A percentile compares a stretch with the other conserved stretches of the same genome.
phyloP scores from a whole-genome alignment of 1,140 invertebrate species.

The Diprion similis region DNA sequence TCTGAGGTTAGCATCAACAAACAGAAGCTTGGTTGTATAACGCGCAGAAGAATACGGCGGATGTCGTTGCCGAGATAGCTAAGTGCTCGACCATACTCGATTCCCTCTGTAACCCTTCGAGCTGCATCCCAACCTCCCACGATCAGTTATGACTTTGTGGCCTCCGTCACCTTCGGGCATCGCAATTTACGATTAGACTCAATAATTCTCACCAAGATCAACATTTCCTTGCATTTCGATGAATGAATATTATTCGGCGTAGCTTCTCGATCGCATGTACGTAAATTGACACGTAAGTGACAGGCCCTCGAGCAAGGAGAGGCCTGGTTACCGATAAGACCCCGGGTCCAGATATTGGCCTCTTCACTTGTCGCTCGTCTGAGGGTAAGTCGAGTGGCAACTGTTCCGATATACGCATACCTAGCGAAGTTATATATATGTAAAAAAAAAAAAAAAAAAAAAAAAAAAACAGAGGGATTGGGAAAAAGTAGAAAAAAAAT shows the following conservation, averaged over 20 bases:
- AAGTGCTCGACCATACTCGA: neutral
- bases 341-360: neutral
- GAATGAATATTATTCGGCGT: neutral
- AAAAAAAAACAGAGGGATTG: neutral
- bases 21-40: conserved; percentile 45
- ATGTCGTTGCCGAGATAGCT: neutral
- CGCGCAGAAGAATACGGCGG: conserved; percentile 20
- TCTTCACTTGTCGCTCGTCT: no score
- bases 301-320: neutral
- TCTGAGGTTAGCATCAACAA: conserved; percentile 37
- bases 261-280: neutral
- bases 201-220: no score
- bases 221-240: no score
- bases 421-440: no score
- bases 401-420: no score
- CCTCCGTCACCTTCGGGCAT: no score
- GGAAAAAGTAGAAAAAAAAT: neutral
- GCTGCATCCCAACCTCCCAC: neutral
- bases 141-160: no score
- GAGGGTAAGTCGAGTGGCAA: no score
- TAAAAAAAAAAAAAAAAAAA: no score
- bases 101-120: neutral
- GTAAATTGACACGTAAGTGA: neutral
- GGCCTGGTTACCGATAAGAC: neutral
- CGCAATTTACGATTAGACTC: no score